Evolutionary conservation across 2,888 invertebrate species (phyloP), one percentile per base, ranked within the genome.

Genomic region (Tribolium freemani): DNA sequence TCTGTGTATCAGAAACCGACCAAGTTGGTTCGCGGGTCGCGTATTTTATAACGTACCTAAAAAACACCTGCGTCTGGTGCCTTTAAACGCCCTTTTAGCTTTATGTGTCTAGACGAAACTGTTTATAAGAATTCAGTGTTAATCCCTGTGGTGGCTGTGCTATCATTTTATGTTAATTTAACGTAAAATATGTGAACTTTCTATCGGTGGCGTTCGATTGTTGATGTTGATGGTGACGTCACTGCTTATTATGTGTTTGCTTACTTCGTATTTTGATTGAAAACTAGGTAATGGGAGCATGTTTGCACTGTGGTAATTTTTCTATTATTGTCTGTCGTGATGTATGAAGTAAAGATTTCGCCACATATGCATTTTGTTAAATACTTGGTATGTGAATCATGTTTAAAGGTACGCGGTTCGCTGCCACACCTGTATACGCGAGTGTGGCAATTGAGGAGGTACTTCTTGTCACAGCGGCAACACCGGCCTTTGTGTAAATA

Each of bases 11-110:
- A 71, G 73, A 74, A 60, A 74, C 75, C 73, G 68, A 68, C 44
- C 69, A 61, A 74, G 68, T 69, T 57, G 58, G 72, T 75, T 75
- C 77, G 77, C 77, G 77, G 75, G 54, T 75, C 71, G 69, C 66
- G 71, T 50, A 58, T 71, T 58, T 64, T 30, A 56, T 64, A 57
- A 73, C 60, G 69, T 66, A 10, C 46, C 71, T 61, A 61, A 75
- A 73, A 74, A 73, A 67, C 76, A 73, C 74, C 76, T 70, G 74
- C 50, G 56, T 56, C 21, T 60, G 9, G 51, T 44, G 21, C 38
- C 57, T 44, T 21, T 8, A 50, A 60, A 46, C 6, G 31, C 46
- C 4, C 20, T 53, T 67, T 57, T 46, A n/a, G 3, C 16, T 20
- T 6, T 2, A 5, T 44, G 38, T 2, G 8, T 10, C 13, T 2